Evolutionary conservation across 2,797 vertebrate genomes (phyloP).

Genomic region (Trachops cirrhosus): DNA sequence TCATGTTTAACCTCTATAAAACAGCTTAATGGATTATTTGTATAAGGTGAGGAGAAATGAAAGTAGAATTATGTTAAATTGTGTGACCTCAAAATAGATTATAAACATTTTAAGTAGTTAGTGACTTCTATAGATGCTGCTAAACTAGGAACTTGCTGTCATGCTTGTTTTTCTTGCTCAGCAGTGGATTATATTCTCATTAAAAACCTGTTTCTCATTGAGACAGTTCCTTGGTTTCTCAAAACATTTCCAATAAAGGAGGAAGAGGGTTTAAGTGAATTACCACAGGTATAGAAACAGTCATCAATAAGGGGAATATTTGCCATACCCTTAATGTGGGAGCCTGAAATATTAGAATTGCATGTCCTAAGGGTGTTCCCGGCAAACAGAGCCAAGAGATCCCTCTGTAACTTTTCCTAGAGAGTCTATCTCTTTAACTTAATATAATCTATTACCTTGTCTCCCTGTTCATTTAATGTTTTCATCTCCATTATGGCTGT

Average conservation of each 20-base stretch:
- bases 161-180: background rate
- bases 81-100: conserved; percentile 32
- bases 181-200: background rate
- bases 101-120: background rate
- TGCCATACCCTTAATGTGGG: background rate
- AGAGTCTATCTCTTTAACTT: background rate
- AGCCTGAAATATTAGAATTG: background rate
- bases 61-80: conserved; percentile 43
- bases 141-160: background rate
- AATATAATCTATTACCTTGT: background rate
- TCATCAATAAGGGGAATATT: background rate
- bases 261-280: background rate
- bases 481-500: background rate
- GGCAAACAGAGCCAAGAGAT: background rate
- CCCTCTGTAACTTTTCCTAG: background rate
- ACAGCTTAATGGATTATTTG: conserved; percentile 41
- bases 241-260: background rate
- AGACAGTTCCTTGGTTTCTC: background rate
- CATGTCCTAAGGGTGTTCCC: background rate
- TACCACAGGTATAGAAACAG: background rate
- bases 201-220: conserved; percentile 21
- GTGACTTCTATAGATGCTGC: background rate
- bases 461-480: background rate
- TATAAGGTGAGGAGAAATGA: background rate
- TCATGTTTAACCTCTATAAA: conserved; percentile 69